Base-by-base conservation (phyloP, 2,888 invertebrate genomes). In the Trichogramma dendrolimi region DNA sequence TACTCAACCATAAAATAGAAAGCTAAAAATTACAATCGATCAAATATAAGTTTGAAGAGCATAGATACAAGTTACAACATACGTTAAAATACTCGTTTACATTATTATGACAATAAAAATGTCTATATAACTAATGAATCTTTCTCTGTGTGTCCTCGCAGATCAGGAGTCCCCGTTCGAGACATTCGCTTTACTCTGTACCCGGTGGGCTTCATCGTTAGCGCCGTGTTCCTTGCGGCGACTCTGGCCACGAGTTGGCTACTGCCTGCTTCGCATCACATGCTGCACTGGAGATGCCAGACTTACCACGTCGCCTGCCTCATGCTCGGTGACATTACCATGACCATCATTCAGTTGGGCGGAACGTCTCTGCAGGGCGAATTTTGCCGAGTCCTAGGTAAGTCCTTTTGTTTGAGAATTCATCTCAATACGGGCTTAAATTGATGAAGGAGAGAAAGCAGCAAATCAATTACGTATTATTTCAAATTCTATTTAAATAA, bases 241-340 rank as follows among this genome's bases (percentile, higher is more conserved):
- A 93, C 92, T 58, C 80, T 93, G 73, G 88, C 87, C 52, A 89
- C 91, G 8, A 89, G 91, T 14, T 89, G 88, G 73, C 83, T 92
- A 70, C 83, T 92, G 77, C 91, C 92, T 58, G 88, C 90, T 68
- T 89, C 90, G 71, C 89, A 90, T 81, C 92, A 92, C 81, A 90
- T 91, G 67, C 83, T 93, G 71, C 93, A 93, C 80, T 92, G 92
- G 90, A 85, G 91, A 73, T 92, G 92, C 77, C 92, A 93, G 82
- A 91, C 92, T 69, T 88, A 91, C 80, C 91, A 93, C 80, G 91
- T 93, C 69, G 87, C 87, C 66, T 91, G 92, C 75, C 85, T 93
- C 68, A 85, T 92, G 79, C 82, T 91, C 73, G 92, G 91, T 66
- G 90, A 92, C 80, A 83, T 90, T 68, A 82, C 91, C 74, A 84